Evolutionary conservation across 2,888 invertebrate genomes (phyloP), one percentile per base, ranked within the genome.

Genomic region (Gandaritis pyraliata): DNA sequence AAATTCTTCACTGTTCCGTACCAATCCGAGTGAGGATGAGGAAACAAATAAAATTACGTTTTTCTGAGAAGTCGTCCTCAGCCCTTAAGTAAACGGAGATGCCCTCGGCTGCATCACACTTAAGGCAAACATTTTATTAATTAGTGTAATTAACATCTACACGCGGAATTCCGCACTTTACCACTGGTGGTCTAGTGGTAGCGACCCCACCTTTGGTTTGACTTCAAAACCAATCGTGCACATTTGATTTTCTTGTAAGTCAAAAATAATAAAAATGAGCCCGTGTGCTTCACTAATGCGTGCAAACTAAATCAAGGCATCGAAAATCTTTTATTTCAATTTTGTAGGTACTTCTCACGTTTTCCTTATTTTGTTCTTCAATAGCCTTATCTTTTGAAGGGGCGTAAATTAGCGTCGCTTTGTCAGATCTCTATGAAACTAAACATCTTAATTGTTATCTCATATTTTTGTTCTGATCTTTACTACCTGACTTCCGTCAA

Each of bases 401-500:
- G 81, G 83, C 86, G 85, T 92, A 90, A 90, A 90, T 90, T 89
- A 85, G 80, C 73, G 79, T 78, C 84, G 85, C 80, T 86, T 88
- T 86, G 88, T 89, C 87, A 85, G 81, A 82, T 85, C 77, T 83
- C 81, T 89, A 90, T 91, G 91, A 92, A 91, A 89, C 75, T 77
- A 80, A 83, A 92, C 89, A 85, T 88, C 91, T 92, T 84, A 86
- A 90, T 87, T 80, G 83, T 91, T 90, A 91, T 92, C 91, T 86
- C 74, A 82, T 85, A 88, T 86, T 90, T 88, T 87, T 86, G 87
- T 90, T 87, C 85, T 71, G 74, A 91, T 90, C 90, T 90, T 88
- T 85, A 90, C 90, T 91, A 91, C 91, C 91, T 91, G 91, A 88
- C 90, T 91, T 90, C 90, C 87, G 90, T 85, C 87, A 85, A 73